A percentile compares a stretch with the other conserved stretches of the same genome.
These are phyloP conservation scores for Tipula helvola DNA, from an alignment of 2,888 invertebrate genomes.

Conservation along the genomic window DNA sequence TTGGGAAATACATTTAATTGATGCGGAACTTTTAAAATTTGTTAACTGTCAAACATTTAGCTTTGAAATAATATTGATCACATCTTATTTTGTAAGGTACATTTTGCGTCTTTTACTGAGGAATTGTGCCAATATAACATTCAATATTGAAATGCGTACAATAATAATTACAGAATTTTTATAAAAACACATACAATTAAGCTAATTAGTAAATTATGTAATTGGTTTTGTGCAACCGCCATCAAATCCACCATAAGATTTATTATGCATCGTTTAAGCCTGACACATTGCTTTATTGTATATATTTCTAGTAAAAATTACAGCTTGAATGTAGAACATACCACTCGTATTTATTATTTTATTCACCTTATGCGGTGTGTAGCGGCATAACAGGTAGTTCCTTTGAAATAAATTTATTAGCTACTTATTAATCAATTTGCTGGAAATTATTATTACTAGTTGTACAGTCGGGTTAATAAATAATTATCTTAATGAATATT, in stretches of 20 bases:
- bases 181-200: background rate
- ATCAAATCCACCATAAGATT: background rate
- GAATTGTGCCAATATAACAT: background rate
- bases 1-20: background rate
- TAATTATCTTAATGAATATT: too few relatives aligned
- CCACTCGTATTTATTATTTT: too few relatives aligned
- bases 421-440: too few relatives aligned
- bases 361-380: too few relatives aligned
- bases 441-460: too few relatives aligned
- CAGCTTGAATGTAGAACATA: too few relatives aligned
- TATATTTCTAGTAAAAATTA: background rate
- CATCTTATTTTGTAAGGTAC: background rate
- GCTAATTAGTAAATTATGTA: background rate
- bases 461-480: too few relatives aligned
- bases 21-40: background rate
- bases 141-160: background rate
- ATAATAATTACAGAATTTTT: background rate
- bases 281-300: background rate
- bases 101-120: background rate
- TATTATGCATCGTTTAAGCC: background rate
- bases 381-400: too few relatives aligned
- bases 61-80: background rate
- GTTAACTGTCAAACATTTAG: background rate
- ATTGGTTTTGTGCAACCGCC: background rate
- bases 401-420: too few relatives aligned